phyloP scores from a whole-genome alignment of 2,113 vertebrate genomes.

The Melanocharis versteri region DNA sequence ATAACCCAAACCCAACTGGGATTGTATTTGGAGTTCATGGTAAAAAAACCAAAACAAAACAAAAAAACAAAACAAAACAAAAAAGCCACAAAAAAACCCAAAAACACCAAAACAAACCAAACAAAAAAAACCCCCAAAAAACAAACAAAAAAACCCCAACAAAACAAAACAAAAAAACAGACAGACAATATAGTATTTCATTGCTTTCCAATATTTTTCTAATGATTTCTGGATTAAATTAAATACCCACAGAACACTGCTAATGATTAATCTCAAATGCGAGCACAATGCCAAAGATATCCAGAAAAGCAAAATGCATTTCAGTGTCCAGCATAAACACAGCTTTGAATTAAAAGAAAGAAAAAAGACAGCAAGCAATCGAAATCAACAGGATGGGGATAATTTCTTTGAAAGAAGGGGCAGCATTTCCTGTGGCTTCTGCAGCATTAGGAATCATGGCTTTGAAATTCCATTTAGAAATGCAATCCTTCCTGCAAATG shows the following conservation, averaged over 20 bases:
- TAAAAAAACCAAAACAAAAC: no score
- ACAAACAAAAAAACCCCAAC: fast-evolving
- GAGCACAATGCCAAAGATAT: background rate
- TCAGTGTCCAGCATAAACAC: background rate
- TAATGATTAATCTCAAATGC: background rate
- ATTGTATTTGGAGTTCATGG: background rate
- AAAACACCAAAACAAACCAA: no score
- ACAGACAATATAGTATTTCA: background rate
- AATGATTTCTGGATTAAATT: background rate
- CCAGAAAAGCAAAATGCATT: background rate
- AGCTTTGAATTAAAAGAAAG: background rate
- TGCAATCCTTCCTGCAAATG: background rate
- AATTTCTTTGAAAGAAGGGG: background rate
- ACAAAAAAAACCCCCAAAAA: no score
- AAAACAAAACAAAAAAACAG: background rate
- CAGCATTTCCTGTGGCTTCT: background rate
- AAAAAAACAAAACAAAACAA: no score
- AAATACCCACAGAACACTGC: background rate
- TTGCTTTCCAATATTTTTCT: background rate
- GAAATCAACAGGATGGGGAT: background rate
- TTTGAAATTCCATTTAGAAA: background rate
- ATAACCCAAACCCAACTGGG: background rate
- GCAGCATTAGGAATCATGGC: background rate
- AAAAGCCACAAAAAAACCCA: background rate
- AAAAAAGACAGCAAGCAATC: background rate